phyloP scores from a whole-genome alignment of 1,140 invertebrate species.

The Capitella teleta region DNA sequence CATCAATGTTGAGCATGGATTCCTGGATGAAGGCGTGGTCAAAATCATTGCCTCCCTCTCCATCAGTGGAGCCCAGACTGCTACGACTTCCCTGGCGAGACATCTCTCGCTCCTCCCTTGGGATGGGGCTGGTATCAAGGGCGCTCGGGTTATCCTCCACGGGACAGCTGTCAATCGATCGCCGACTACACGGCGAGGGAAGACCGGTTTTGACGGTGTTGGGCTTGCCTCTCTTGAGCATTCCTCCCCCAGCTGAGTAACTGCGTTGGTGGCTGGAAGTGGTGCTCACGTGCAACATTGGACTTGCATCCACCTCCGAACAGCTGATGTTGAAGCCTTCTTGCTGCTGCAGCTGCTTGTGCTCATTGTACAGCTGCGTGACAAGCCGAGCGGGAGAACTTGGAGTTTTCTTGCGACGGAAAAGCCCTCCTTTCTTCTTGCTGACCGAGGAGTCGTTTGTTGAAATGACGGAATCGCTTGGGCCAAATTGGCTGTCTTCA shows the following conservation, averaged over 20 bases:
- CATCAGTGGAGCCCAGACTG: neutral
- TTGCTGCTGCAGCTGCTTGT: neutral
- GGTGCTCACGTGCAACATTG: neutral
- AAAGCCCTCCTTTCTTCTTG: constrained; percentile 1
- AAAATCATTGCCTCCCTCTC: neutral
- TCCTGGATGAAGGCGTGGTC: constrained; percentile 1
- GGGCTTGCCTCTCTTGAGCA: constrained; percentile 24
- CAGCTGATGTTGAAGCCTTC: neutral
- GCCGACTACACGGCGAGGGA: neutral
- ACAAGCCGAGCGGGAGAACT: constrained; percentile 7
- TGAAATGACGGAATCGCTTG: too few species aligned
- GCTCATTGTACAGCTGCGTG: neutral
- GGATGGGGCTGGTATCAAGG: constrained; percentile 4
- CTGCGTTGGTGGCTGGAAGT: neutral
- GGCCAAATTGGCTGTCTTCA: too few species aligned
- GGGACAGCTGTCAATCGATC: neutral
- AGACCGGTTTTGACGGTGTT: constrained; percentile 29
- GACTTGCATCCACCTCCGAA: neutral
- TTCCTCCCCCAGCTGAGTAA: neutral
- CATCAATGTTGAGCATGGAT: neutral
- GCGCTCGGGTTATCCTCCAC: neutral
- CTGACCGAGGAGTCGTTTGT: neutral
- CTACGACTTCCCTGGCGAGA: neutral
- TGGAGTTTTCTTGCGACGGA: neutral
- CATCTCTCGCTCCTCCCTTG: neutral